Percentiles rank a stretch among this genome's conserved stretches.
These are phyloP conservation scores for Scomber colias DNA, from an alignment of 2,113 vertebrate species.

Conservation along the genomic window DNA sequence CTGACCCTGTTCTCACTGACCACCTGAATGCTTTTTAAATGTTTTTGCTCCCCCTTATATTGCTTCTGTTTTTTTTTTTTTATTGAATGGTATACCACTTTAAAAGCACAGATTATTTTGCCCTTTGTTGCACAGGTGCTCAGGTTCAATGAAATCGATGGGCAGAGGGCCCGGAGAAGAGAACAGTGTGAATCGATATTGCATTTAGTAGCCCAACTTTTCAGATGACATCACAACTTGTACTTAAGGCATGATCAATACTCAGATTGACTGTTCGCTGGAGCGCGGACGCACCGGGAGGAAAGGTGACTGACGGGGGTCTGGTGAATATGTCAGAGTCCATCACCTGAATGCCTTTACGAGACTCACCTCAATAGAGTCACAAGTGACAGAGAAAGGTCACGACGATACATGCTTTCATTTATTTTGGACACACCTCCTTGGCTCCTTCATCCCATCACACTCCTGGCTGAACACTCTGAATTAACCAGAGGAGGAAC, in stretches of 20 bases:
- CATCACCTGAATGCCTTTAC: conserved; percentile 2
- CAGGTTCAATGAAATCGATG: conserved; percentile 18
- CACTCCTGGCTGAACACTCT: conserved; percentile 2
- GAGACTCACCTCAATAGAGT: conserved; percentile 17
- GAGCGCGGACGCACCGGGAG: conserved; percentile 22
- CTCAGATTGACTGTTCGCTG: conserved; percentile 35
- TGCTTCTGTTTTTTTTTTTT: too few relatives aligned
- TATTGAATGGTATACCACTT: neutral
- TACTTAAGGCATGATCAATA: conserved; percentile 33
- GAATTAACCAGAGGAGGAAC: conserved; percentile 14
- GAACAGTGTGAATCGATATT: conserved; percentile 28
- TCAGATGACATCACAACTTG: conserved; percentile 53
- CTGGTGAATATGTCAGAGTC: conserved; percentile 12
- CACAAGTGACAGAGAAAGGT: conserved; percentile 41
- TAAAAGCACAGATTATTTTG: neutral
- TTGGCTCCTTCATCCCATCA: neutral
- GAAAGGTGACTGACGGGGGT: conserved; percentile 22
- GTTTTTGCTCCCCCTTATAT: too few relatives aligned
- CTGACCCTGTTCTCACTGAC: too few relatives aligned
- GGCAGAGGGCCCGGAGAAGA: conserved; percentile 15
- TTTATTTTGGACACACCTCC: conserved; percentile 32
- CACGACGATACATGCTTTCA: conserved; percentile 45
- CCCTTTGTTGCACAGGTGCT: neutral
- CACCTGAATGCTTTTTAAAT: too few relatives aligned
- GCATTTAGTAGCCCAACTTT: conserved; percentile 29